Conservation (phyloP, 2,113 vertebrate species). For the Dascyllus trimaculatus region DNA sequence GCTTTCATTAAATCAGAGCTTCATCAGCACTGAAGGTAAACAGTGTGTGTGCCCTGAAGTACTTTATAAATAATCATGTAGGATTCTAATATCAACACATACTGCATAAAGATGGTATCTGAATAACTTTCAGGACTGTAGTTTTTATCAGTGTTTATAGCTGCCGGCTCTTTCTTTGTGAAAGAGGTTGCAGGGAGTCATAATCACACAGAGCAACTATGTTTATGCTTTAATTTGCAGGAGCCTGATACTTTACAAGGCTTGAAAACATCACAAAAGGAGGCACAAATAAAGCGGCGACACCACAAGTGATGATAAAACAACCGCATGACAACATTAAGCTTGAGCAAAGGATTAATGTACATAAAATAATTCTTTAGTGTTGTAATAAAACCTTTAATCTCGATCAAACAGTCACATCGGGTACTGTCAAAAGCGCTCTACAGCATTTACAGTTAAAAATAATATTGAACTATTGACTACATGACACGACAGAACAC, state of each 20-base stretch:
- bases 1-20: too few relatives aligned
- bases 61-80: too few relatives aligned
- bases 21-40: too few relatives aligned
- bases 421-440: background rate
- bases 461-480: background rate
- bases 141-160: slow-evolving; percentile 16
- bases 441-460: background rate
- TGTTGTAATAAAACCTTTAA: too few relatives aligned
- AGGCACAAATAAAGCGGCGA: slow-evolving; percentile 24
- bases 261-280: slow-evolving; percentile 38
- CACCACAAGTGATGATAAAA: background rate
- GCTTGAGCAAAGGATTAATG: background rate
- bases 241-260: background rate
- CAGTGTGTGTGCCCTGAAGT: too few relatives aligned
- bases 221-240: background rate
- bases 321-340: slow-evolving; percentile 25
- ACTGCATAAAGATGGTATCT: background rate
- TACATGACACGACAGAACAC: too few relatives aligned
- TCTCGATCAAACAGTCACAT: background rate
- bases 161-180: slow-evolving; percentile 15
- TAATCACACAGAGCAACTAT: background rate
- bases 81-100: too few relatives aligned
- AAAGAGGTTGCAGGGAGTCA: slow-evolving; percentile 2
- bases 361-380: background rate
- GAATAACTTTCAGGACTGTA: background rate